Base-by-base conservation (phyloP, 2,888 invertebrate genomes). In the Synergus umbraculus region DNA sequence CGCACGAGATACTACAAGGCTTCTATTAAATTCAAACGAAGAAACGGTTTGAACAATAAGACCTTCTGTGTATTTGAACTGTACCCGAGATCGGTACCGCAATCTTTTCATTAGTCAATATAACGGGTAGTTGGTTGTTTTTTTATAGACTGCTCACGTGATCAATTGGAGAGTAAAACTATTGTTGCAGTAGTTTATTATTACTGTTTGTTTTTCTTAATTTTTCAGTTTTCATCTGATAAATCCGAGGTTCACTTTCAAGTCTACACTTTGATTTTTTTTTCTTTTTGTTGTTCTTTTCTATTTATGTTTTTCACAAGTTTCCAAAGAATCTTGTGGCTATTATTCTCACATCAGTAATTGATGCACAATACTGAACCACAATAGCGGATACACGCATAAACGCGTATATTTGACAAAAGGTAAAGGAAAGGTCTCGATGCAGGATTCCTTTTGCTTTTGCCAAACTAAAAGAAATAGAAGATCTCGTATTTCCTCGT, bases 1-100 rank as follows among this genome's bases (percentile, higher is more conserved):
- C 81, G 82, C 76, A 83, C 82, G 83, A 84, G 84, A 84, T 84
- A 83, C 84, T 84, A 81, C 78, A 77, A 83, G 83, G 83, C 84
- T 84, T 81, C 81, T 84, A 84, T 84, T 84, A 82, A 80, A 80
- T 79, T 79, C 76, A 81, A 83, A 84, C 84, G 81, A 81, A 83
- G 77, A 82, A 84, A 83, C 82, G 83, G 82, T 84, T 83, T 82
- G 78, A 82, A 79, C 82, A 81, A 83, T 82, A 82, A 82, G 65
- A 73, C 73, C 73, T 73, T 73, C 49, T 73, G 49, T 73, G 73
- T 54, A 73, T 73, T 54, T 73, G 54, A 73, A 73, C 73, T 73
- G 73, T 73, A 73, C 73, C 73, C 73, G 49, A 73, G 73, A 73
- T 73, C 49, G 73, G 73, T 54, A 73, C 73, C 73, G 54, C 54